These are phyloP conservation scores for Nyctereutes procyonoides DNA, from an alignment of 2,113 vertebrate genomes.

Conservation along the genomic window DNA sequence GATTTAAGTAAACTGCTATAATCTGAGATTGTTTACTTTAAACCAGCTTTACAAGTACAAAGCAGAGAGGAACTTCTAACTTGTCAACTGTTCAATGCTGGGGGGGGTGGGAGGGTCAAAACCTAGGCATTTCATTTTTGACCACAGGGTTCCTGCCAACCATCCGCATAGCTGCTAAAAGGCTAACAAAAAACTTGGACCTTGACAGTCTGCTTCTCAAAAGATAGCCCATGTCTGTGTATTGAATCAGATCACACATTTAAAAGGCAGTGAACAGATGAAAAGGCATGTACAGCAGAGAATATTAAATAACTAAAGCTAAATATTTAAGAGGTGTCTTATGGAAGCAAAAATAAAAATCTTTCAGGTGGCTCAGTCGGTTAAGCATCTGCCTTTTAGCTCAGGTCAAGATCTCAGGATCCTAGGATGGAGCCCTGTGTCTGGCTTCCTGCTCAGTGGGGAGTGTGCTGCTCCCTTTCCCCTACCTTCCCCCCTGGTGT, in stretches of 20 bases:
- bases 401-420: background rate
- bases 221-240: background rate
- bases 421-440: background rate
- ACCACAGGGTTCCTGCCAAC: background rate
- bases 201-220: background rate
- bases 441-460: background rate
- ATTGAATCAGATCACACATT: background rate
- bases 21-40: background rate
- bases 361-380: background rate
- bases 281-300: background rate
- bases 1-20: conserved; percentile 9
- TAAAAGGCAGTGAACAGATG: background rate
- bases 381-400: background rate
- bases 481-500: background rate
- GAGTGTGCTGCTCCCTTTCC: background rate
- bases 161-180: background rate
- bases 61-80: background rate
- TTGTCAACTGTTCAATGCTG: background rate
- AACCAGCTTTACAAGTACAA: background rate
- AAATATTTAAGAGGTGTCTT: background rate
- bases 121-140: conserved; percentile 5
- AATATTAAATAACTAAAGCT: conserved; percentile 31
- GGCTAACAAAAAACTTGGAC: background rate
- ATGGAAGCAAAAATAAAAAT: conserved; percentile 41
- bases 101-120: background rate